Percentiles rank a stretch among this genome's conserved stretches.
Evolutionary conservation across 2,888 invertebrate genomes (phyloP).

Genomic region (Craniophora ligustri): DNA sequence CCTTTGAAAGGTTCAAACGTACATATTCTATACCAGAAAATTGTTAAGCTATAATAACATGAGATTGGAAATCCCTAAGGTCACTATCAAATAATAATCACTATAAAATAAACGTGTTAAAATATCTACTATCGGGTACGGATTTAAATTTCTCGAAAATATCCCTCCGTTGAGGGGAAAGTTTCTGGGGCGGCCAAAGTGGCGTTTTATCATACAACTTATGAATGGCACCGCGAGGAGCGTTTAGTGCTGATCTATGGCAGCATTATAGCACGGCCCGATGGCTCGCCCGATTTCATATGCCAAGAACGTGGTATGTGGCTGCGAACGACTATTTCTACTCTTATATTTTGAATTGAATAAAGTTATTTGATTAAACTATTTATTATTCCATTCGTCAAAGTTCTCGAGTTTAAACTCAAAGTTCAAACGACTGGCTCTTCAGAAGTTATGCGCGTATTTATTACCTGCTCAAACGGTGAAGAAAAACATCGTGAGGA

Average conservation of each 20-base stretch:
- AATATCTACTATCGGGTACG: slow-evolving; percentile 42
- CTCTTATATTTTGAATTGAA: no score
- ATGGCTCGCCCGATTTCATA: slow-evolving; percentile 49
- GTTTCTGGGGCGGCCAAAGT: slow-evolving; percentile 52
- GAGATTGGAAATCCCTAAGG: not conserved
- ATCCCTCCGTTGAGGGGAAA: slow-evolving; percentile 55
- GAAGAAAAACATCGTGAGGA: no score
- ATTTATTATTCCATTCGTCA: no score
- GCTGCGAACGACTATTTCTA: slow-evolving; percentile 35
- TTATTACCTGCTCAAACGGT: no score
- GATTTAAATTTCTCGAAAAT: slow-evolving; percentile 58
- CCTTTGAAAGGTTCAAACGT: no score
- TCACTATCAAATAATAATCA: no score
- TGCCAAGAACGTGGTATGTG: slow-evolving; percentile 41
- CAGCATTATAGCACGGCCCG: slow-evolving; percentile 59
- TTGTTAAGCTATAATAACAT: no score
- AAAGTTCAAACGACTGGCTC: no score
- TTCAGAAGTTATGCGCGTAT: no score
- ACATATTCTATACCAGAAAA: no score
- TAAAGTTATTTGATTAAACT: no score
- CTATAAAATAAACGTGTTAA: slow-evolving; percentile 35
- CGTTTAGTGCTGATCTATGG: slow-evolving; percentile 66
- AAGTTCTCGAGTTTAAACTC: no score
- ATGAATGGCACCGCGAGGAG: slow-evolving; percentile 67
- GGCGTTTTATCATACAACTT: slow-evolving; percentile 62